Evolutionary conservation across 2,113 vertebrate species (phyloP).

Genomic region (Cynocephalus volans): DNA sequence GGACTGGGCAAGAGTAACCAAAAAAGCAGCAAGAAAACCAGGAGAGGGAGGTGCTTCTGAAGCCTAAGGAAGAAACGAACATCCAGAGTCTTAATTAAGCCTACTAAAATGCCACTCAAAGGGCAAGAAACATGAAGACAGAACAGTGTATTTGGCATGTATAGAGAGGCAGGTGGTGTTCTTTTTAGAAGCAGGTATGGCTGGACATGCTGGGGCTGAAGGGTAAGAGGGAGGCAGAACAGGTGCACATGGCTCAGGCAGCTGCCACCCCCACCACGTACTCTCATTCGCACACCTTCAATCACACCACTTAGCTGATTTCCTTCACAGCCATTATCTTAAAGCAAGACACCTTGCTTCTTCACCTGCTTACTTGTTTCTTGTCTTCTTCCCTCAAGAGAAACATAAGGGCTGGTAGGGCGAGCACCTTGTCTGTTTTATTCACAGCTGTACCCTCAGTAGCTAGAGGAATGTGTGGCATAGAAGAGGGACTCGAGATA

Average conservation of each 20-base stretch:
- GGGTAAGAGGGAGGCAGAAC: not conserved
- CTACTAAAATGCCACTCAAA: not conserved
- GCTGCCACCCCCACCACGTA: not conserved
- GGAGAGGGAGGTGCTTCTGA: not conserved
- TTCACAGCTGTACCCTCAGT: too few relatives aligned
- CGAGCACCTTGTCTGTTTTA: not conserved
- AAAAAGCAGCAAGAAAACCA: not conserved
- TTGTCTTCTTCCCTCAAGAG: not conserved
- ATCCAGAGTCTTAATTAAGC: not conserved
- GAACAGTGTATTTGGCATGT: rapidly evolving
- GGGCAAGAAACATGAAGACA: not conserved
- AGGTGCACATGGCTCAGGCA: rapidly evolving
- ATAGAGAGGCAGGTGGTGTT: not conserved
- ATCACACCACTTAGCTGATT: not conserved
- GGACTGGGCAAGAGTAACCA: not conserved
- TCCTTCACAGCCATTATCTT: not conserved
- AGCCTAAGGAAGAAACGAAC: not conserved
- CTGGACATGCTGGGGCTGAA: not conserved
- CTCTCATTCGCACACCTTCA: too few relatives aligned
- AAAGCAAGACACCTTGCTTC: not conserved
- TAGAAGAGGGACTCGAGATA: not conserved
- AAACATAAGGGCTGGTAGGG: not conserved
- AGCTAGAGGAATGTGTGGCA: not conserved
- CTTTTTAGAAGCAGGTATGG: not conserved
- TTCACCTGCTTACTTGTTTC: not conserved